phyloP scores from a whole-genome alignment of 1,140 invertebrate genomes.

The Orussus abietinus region DNA sequence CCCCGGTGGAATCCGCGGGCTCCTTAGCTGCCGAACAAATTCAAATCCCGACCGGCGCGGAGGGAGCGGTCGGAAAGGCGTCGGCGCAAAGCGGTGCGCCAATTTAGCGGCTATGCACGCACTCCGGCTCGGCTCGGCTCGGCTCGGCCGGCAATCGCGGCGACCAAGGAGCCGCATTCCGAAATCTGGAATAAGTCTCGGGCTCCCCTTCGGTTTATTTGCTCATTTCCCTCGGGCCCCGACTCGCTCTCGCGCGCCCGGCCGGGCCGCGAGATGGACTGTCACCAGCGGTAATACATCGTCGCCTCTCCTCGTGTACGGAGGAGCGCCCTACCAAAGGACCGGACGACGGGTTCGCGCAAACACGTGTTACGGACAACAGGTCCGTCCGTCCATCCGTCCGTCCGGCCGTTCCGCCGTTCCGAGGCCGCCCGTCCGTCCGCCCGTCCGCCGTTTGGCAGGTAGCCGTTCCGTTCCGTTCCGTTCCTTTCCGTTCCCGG shows the following conservation, averaged over 20 bases:
- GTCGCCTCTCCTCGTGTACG: conserved; percentile 33
- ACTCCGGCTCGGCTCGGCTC: no score
- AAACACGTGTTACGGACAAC: conserved; percentile 51
- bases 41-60: conserved; percentile 1
- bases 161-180: conserved; percentile 37
- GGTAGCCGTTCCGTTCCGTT: conserved; percentile 26
- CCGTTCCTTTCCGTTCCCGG: conserved; percentile 17
- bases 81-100: no score
- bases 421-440: conserved; percentile 1
- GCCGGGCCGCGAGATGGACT: conserved; percentile 43
- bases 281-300: conserved; percentile 51
- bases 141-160: no score
- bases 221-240: conserved; percentile 39
- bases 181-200: conserved; percentile 39
- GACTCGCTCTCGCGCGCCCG: not conserved
- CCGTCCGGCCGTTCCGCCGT: not conserved
- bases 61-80: not conserved
- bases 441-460: conserved; percentile 14
- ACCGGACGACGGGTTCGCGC: conserved; percentile 41
- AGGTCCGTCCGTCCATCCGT: conserved; percentile 24
- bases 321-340: conserved; percentile 23
- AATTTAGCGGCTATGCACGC: no score
- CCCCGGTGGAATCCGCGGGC: no score
- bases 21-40: no score
- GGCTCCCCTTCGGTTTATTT: conserved; percentile 39